phyloP scores from a whole-genome alignment of 64 coral and sea anemone genomes.

The Platygyra sinensis region DNA sequence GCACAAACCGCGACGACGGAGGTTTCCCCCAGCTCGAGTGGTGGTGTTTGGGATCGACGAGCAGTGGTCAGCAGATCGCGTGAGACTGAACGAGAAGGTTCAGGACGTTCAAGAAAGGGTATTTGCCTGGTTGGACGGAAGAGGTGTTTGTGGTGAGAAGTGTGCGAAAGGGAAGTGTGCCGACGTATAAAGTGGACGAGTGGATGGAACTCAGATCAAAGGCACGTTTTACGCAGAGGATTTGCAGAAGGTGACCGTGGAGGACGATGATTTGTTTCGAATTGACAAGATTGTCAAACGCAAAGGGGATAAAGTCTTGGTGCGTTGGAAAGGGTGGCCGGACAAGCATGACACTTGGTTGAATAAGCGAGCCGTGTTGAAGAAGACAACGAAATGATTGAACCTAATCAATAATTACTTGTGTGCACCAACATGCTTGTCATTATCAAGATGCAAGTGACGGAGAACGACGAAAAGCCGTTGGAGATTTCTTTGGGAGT shows the following conservation, averaged over 20 bases:
- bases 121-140: conserved; percentile 75
- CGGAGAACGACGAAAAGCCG: too few species aligned
- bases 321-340: conserved; percentile 73
- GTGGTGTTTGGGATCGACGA: too few species aligned
- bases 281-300: conserved; percentile 68
- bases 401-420: too few species aligned
- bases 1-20: too few species aligned
- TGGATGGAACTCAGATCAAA: conserved; percentile 34
- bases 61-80: background rate
- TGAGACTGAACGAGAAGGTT: conserved; percentile 43
- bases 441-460: too few species aligned
- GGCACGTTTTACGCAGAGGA: conserved; percentile 44
- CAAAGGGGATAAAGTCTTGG: conserved; percentile 46
- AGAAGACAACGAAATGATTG: too few species aligned
- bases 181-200: conserved; percentile 47
- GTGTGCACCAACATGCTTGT: too few species aligned
- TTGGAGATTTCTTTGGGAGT: too few species aligned
- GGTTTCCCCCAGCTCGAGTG: too few species aligned
- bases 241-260: conserved; percentile 40
- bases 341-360: conserved; percentile 65
- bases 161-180: background rate
- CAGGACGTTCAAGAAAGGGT: conserved; percentile 37
- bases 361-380: background rate
- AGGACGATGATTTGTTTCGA: conserved; percentile 9
- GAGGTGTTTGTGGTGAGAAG: conserved; percentile 32